A percentile compares a stretch with the other conserved stretches of the same genome.
These are phyloP conservation scores for Vulpes lagopus DNA, from an alignment of 2,113 vertebrate genomes.

Conservation along the genomic window DNA sequence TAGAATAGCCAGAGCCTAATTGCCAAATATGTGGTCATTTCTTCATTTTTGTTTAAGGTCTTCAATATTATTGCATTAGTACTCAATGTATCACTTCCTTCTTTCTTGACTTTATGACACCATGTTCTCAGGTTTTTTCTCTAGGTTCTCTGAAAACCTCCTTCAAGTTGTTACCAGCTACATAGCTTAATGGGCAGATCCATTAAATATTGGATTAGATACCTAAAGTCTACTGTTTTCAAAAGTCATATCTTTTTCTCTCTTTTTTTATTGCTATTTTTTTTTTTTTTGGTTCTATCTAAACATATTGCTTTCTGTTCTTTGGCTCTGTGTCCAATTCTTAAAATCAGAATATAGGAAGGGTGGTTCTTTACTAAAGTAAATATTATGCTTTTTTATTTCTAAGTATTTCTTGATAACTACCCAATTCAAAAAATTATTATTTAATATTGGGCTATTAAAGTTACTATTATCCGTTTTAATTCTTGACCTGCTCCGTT, in stretches of 20 bases:
- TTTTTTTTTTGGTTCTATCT: too few species aligned
- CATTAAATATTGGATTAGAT: neutral
- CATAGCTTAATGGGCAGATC: neutral
- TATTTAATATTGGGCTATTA: neutral
- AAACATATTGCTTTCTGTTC: neutral
- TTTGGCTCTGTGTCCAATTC: neutral
- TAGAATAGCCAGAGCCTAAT: neutral
- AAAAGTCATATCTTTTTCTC: neutral
- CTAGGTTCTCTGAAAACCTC: neutral
- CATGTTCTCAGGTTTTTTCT: neutral
- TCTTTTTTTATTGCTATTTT: neutral
- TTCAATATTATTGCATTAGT: neutral
- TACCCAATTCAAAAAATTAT: neutral
- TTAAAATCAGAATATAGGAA: neutral
- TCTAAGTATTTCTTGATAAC: neutral
- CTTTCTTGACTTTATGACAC: neutral
- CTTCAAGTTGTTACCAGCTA: neutral
- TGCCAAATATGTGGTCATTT: neutral
- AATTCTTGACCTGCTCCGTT: too few species aligned
- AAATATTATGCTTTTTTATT: neutral
- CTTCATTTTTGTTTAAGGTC: neutral
- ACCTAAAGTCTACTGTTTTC: neutral
- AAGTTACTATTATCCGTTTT: neutral
- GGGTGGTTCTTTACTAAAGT: neutral
- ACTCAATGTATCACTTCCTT: neutral